Evolutionary conservation across 2,797 vertebrate species (phyloP).

Genomic region (Gymnothorax reevesii): DNA sequence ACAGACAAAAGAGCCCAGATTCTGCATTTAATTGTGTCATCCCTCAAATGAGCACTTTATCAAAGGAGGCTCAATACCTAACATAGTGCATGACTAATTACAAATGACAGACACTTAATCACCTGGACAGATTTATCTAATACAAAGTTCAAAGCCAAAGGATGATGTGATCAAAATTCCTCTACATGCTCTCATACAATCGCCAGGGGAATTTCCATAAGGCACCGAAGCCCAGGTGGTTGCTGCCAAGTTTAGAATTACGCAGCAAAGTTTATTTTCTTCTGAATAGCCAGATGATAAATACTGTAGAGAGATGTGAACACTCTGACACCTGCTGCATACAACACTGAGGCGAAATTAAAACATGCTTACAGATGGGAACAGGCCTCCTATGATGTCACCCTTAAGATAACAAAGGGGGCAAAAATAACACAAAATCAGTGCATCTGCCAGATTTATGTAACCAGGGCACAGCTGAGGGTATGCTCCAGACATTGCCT

Average conservation of each 20-base stretch:
- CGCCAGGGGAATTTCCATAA: background rate
- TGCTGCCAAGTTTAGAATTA: background rate
- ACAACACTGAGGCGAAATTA: background rate
- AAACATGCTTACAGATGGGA: background rate
- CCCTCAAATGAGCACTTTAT: background rate
- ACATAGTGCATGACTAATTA: background rate
- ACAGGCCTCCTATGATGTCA: background rate
- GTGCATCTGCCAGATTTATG: background rate
- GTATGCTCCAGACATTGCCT: background rate
- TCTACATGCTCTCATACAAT: background rate
- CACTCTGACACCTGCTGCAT: background rate
- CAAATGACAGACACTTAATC: constrained; percentile 1
- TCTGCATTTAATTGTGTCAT: background rate
- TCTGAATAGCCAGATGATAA: background rate
- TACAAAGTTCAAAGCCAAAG: background rate
- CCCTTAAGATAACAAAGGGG: background rate
- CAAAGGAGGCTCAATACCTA: background rate
- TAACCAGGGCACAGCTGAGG: background rate
- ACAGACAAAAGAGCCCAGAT: background rate
- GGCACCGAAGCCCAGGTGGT: background rate
- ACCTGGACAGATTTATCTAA: background rate
- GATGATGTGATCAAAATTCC: background rate
- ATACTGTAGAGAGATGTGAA: background rate
- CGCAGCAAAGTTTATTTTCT: constrained; percentile 15
- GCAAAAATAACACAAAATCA: background rate